Base-by-base conservation (phyloP, 2,797 vertebrate species). In the Pelodytes ibericus region DNA sequence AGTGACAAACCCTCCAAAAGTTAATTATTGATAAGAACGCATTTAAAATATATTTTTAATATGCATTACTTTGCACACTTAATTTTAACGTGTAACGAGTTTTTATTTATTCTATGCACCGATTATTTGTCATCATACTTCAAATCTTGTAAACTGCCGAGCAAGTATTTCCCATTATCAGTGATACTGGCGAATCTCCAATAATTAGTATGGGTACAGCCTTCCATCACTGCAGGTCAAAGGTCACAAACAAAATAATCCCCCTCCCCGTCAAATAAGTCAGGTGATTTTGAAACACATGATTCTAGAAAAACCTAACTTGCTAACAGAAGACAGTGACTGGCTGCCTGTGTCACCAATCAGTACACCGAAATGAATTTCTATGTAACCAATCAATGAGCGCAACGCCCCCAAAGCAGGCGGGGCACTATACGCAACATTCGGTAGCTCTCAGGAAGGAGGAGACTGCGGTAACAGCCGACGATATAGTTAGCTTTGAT, bases 271-370 rank as follows among this genome's bases (percentile, higher is more conserved):
- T 33, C 11, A 25, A 2, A 71, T 24, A 61, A 77, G 94, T 98
- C 95, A 96, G 93, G 92, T 96, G 95, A 96, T 90, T 87, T 82
- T 16, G 76, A 83, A 80, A 77, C 92, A 90, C 89, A 91, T 93
- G 92, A 92, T 83, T 26, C 47, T 49, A 71, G 36, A 82, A 66
- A 84, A 75, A 75, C 82, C 86, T 71, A 81, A 82, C 85, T 36
- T 86, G 81, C 82, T 84, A 72, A 69, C 59, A 16, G 11, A 8
- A 1, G 3, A 15, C 61, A 15, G 13, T 77, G 74, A 94, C 24
- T 85, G 56, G 33, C 91, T 84, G 33, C 4, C 0, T 0, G 0
- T 4, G 0, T 25, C 0, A 51, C 92, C 85, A 95, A 93, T 93
- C 65, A 78, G 0, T 22, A 0, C n/a, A 4, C n/a, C 15, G 39